These are phyloP conservation scores for Glyptemys insculpta DNA, from an alignment of 2,797 vertebrate species.

Conservation along the genomic window DNA sequence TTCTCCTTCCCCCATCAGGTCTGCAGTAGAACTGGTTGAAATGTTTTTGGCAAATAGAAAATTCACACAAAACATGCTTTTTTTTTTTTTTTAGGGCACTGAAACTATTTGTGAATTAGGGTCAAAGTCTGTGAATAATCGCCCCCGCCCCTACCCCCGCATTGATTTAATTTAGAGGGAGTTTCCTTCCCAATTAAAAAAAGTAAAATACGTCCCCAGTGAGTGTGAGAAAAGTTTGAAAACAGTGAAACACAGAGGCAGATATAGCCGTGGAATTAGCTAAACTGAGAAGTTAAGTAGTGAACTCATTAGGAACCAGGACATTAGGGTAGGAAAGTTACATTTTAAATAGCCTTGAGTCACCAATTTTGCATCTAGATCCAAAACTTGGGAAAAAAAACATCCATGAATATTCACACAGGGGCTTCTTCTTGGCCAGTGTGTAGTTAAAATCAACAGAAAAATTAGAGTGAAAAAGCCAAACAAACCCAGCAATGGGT, in stretches of 20 bases:
- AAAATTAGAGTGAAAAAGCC: background rate
- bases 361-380: too few relatives aligned
- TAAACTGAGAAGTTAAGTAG: background rate
- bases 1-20: background rate
- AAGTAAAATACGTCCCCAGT: background rate
- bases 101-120: background rate
- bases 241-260: background rate
- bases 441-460: too few relatives aligned
- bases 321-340: rapidly evolving
- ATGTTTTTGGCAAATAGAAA: too few relatives aligned
- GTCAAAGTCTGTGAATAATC: background rate
- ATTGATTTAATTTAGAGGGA: background rate
- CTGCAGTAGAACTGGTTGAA: too few relatives aligned
- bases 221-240: background rate
- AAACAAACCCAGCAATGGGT: background rate
- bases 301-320: background rate
- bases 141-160: rapidly evolving
- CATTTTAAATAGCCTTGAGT: background rate
- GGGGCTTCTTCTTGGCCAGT: too few relatives aligned
- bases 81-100: too few relatives aligned
- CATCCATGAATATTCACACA: too few relatives aligned
- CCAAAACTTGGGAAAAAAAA: too few relatives aligned
- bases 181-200: background rate
- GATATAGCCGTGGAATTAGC: background rate
- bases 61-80: too few relatives aligned